Conservation (phyloP, 2,797 vertebrate species). For the Halcyon smyrnensis region DNA sequence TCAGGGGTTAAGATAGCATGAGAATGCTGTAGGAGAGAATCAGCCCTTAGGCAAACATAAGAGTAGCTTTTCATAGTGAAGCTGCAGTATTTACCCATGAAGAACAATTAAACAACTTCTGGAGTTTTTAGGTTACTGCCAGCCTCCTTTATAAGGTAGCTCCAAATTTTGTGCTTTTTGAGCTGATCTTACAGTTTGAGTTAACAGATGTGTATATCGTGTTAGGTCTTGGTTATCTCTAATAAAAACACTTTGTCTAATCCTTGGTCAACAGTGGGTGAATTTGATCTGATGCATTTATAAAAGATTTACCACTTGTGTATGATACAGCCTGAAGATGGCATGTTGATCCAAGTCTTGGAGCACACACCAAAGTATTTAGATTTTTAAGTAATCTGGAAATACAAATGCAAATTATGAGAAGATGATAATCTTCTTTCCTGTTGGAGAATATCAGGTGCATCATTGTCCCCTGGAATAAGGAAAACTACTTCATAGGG, state of each 20-base stretch:
- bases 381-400: not conserved
- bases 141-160: not conserved
- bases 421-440: not conserved
- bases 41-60: accelerated
- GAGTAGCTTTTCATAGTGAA: not conserved
- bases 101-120: not conserved
- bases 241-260: not conserved
- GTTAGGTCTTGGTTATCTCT: not conserved
- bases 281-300: not conserved
- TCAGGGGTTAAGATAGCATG: not conserved
- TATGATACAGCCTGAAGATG: not conserved
- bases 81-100: not conserved
- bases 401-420: not conserved
- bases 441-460: not conserved
- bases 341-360: not conserved
- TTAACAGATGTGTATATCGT: not conserved
- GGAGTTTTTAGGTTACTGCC: not conserved
- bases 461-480: not conserved
- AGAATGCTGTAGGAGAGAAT: not conserved
- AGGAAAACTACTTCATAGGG: not conserved
- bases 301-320: accelerated
- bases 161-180: not conserved
- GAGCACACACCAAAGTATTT: not conserved
- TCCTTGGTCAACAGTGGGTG: not conserved
- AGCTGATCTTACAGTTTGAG: not conserved